A percentile compares a stretch with the other conserved stretches of the same genome.
Conservation (phyloP, 2,797 vertebrate genomes). For the Chloroceryle inda region DNA sequence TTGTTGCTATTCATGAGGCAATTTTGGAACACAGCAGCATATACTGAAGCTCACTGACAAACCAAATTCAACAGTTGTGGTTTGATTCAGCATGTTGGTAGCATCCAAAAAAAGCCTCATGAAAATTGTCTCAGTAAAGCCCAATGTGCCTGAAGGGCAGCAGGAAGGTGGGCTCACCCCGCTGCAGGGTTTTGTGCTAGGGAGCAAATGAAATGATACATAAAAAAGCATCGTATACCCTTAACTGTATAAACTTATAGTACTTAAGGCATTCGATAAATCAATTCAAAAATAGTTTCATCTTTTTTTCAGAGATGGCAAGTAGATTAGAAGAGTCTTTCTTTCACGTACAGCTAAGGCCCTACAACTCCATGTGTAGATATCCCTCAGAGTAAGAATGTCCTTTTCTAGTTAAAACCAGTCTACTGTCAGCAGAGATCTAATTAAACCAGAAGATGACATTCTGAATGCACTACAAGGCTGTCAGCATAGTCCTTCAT, state of each 20-base stretch:
- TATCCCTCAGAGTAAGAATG: neutral
- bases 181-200: neutral
- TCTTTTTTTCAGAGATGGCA: neutral
- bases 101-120: neutral
- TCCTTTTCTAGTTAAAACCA: neutral
- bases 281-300: neutral
- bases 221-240: neutral
- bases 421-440: neutral
- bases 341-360: neutral
- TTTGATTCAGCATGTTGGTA: neutral
- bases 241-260: neutral
- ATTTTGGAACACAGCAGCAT: neutral
- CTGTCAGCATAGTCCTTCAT: neutral
- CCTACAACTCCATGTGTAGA: neutral
- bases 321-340: neutral
- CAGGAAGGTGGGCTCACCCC: neutral
- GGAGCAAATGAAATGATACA: fast-evolving
- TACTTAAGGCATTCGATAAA: neutral
- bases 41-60: neutral
- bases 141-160: no score
- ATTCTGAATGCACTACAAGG: neutral
- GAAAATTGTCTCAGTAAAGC: neutral
- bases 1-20: neutral
- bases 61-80: neutral
- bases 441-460: constrained; percentile 5